Evolutionary conservation across 2,888 invertebrate genomes (phyloP).

Genomic region (Sinohyriopsis cumingii): DNA sequence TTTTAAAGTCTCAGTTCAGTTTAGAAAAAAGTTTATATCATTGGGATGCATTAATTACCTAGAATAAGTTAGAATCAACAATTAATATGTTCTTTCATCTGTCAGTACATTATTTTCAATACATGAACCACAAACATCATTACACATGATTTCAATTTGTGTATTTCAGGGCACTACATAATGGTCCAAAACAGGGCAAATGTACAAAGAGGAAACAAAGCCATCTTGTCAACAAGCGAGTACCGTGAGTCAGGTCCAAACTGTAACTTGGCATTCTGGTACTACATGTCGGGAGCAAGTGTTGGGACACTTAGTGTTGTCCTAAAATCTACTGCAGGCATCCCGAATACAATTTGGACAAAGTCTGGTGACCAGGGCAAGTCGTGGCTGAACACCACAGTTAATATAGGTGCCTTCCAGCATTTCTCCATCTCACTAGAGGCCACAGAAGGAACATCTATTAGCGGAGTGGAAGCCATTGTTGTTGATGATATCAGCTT

Average conservation of each 20-base stretch:
- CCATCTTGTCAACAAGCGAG: slow-evolving; percentile 39
- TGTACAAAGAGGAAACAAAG: slow-evolving; percentile 30
- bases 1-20: too few species aligned
- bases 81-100: too few species aligned
- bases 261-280: slow-evolving; percentile 78
- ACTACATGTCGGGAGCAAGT: slow-evolving; percentile 61
- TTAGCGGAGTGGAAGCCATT: slow-evolving; percentile 34
- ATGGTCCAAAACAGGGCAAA: slow-evolving; percentile 33
- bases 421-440: slow-evolving; percentile 48
- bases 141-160: neutral
- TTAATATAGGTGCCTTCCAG: slow-evolving; percentile 39
- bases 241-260: slow-evolving; percentile 81
- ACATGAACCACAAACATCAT: too few species aligned
- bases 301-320: slow-evolving; percentile 54
- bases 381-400: slow-evolving; percentile 45
- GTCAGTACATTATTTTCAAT: too few species aligned
- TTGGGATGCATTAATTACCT: too few species aligned
- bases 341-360: slow-evolving; percentile 29
- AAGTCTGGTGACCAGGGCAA: slow-evolving; percentile 41
- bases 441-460: slow-evolving; percentile 42
- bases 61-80: too few species aligned
- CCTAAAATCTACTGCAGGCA: slow-evolving; percentile 32
- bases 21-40: too few species aligned
- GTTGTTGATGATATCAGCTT: slow-evolving; percentile 58
- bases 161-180: slow-evolving; percentile 74